Evolutionary conservation across 2,888 invertebrate genomes (phyloP).

Genomic region (Nowickia ferox): DNA sequence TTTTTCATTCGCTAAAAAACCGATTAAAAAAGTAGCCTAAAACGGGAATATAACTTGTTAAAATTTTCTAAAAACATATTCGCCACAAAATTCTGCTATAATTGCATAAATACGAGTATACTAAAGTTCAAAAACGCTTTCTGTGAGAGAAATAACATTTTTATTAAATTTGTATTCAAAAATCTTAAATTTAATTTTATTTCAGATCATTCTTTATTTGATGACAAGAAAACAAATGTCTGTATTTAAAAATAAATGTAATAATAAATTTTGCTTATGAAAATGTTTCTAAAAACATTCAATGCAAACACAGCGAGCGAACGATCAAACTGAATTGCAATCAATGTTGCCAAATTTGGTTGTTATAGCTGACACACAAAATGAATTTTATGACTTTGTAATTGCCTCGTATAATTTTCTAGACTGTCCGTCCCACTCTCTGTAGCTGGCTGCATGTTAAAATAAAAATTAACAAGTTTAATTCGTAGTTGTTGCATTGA

Average conservation of each 20-base stretch:
- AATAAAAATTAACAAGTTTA: constrained; percentile 24
- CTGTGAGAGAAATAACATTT: not conserved
- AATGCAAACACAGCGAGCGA: too few relatives aligned
- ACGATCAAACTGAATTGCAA: constrained; percentile 42
- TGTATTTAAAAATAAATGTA: constrained; percentile 26
- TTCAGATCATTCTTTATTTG: constrained; percentile 46
- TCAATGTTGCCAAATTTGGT: constrained; percentile 58
- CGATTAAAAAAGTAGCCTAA: too few relatives aligned
- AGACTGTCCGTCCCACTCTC: constrained; percentile 5
- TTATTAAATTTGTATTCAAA: not conserved
- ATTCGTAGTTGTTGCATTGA: constrained; percentile 19
- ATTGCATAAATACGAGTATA: too few relatives aligned
- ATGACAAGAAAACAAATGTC: constrained; percentile 19
- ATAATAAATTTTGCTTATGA: constrained; percentile 31
- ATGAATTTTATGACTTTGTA: constrained; percentile 48
- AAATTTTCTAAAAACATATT: too few relatives aligned
- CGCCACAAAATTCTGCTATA: too few relatives aligned
- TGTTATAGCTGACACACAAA: constrained; percentile 48
- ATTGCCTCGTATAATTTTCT: constrained; percentile 25
- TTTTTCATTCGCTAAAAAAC: too few relatives aligned
- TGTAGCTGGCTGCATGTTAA: constrained; percentile 1
- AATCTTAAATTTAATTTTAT: not conserved
- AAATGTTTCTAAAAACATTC: too few relatives aligned
- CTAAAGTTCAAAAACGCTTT: too few relatives aligned
- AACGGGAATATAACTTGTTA: too few relatives aligned